Conservation (phyloP, 1,140 invertebrate genomes). For the Stenopsyche tienmushanensis region DNA sequence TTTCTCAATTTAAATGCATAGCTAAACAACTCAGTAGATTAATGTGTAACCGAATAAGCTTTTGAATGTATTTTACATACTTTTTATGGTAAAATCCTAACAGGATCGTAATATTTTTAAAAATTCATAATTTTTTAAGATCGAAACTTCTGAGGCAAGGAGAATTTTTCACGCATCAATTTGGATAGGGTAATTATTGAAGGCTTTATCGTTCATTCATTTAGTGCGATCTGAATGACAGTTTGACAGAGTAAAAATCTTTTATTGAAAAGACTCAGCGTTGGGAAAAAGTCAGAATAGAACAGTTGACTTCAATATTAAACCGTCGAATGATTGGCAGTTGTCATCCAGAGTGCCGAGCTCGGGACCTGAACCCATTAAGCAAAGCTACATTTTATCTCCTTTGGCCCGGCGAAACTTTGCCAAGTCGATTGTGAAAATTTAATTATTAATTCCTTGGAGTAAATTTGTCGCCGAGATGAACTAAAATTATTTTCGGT, state of each 20-base stretch:
- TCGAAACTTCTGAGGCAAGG: no score
- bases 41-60: no score
- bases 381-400: neutral
- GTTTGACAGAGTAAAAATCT: slow-evolving; percentile 27
- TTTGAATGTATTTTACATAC: no score
- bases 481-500: slow-evolving; percentile 7
- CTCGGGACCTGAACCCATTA: slow-evolving; percentile 16
- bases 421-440: slow-evolving; percentile 22
- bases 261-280: slow-evolving; percentile 21
- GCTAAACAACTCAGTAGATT: no score
- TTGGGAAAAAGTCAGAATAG: neutral
- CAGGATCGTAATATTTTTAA: no score
- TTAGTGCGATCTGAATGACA: slow-evolving; percentile 19
- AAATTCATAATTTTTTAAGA: no score
- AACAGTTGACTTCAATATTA: slow-evolving; percentile 16
- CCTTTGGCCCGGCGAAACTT: slow-evolving; percentile 8
- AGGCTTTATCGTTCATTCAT: slow-evolving; percentile 27
- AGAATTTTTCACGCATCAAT: neutral
- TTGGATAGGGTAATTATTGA: slow-evolving; percentile 23
- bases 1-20: no score
- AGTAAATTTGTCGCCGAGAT: no score
- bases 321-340: slow-evolving; percentile 28
- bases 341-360: slow-evolving; percentile 17
- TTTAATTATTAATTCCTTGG: slow-evolving; percentile 25
- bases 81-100: no score